phyloP scores from a whole-genome alignment of 1,140 invertebrate genomes.

The Bradysia coprophila region DNA sequence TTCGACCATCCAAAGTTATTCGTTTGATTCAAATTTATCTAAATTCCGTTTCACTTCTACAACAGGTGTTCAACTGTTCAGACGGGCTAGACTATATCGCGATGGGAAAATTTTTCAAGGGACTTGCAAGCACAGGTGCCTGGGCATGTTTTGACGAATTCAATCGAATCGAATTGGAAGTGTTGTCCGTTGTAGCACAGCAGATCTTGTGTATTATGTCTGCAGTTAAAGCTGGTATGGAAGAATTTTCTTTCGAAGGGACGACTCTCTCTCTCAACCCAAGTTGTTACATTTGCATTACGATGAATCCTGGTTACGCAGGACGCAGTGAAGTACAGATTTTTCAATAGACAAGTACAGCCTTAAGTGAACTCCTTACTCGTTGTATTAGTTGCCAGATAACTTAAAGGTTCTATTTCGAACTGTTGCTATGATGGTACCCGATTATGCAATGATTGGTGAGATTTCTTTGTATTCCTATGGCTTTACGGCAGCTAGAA shows the following conservation, averaged over 20 bases:
- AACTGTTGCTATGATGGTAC: slow-evolving; percentile 91
- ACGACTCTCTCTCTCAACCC: slow-evolving; percentile 61
- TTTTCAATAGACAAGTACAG: slow-evolving; percentile 1
- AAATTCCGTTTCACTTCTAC: slow-evolving; percentile 23
- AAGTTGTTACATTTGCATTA: slow-evolving; percentile 76
- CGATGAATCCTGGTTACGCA: slow-evolving; percentile 87
- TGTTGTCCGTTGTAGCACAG: slow-evolving; percentile 63
- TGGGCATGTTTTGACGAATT: slow-evolving; percentile 95
- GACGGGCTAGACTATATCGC: slow-evolving; percentile 87
- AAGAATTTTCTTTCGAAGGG: slow-evolving; percentile 70
- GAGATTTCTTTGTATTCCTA: slow-evolving; percentile 83
- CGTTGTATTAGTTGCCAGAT: slow-evolving; percentile 51
- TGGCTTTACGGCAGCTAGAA: slow-evolving; percentile 65
- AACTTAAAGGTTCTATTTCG: slow-evolving; percentile 82
- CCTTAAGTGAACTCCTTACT: neutral
- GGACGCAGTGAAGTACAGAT: slow-evolving; percentile 23
- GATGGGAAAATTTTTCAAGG: slow-evolving; percentile 83
- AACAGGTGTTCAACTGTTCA: slow-evolving; percentile 66
- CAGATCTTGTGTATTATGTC: slow-evolving; percentile 67
- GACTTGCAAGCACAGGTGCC: slow-evolving; percentile 69
- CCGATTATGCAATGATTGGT: slow-evolving; percentile 79
- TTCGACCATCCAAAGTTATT: slow-evolving; percentile 89
- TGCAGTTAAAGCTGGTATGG: slow-evolving; percentile 49
- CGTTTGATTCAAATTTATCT: slow-evolving; percentile 87
- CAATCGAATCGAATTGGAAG: slow-evolving; percentile 83